Base-by-base conservation (phyloP, 2,113 vertebrate genomes). In the Zingel zingel region DNA sequence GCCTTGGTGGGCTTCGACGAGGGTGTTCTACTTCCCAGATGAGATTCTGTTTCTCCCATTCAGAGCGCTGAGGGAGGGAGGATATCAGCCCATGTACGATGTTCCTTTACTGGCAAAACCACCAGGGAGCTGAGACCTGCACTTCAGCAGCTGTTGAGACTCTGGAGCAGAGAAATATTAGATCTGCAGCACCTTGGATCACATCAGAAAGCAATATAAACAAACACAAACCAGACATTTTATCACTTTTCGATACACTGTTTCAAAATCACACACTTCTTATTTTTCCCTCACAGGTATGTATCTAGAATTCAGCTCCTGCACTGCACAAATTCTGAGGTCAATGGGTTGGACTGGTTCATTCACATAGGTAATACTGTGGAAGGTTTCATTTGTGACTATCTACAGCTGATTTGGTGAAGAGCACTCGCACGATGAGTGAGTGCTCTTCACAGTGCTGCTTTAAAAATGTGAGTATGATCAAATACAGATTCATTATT, bases 1-100 rank as follows among this genome's bases (percentile, higher is more conserved):
- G 74, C 86, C 88, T 92, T 85, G 90, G 92, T 93, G 92, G 89
- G 90, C 88, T 86, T 85, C 90, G 3, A 90, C 87, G 21, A 88
- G 92, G 93, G 92, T 92, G 91, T 93, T 94, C 93, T 33, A 33
- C 90, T 79, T 88, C 91, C 88, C 89, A 88, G 86, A 89, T 81
- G 89, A 92, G 81, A 79, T 88, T 94, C 93, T 94, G 93, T 91
- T 94, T 92, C 93, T 91, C 86, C 88, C 90, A 93, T 94, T 90
- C 92, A 83, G 79, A 86, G 79, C 16, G 7, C 74, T 18, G 66
- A 88, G 79, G 84, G 75, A 89, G 86, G 85, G 64, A 39, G 82
- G 77, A 86, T 74, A 85, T 86, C 82, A 47, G 73, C 75, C 74
- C 78, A 61, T 80, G 82, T 81, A 69, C 36, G 66, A 74, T 1